Base-by-base conservation (phyloP, 2,797 vertebrate genomes). In the Anisognathus igniventris region DNA sequence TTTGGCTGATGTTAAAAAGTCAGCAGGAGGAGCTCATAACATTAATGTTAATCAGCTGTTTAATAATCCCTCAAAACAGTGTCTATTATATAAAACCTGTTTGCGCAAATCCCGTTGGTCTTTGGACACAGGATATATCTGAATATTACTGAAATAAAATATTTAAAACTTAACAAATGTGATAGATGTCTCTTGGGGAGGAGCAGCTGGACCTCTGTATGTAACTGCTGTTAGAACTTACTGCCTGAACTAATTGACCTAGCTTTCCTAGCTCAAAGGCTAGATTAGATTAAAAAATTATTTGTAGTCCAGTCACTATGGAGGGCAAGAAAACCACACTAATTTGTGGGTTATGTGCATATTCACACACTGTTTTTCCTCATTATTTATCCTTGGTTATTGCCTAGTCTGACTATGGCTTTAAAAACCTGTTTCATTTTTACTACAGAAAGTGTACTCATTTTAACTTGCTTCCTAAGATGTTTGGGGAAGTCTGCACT, bases 21-120 rank as follows among this genome's bases (percentile, higher is more conserved):
- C 83, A 92, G 22, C 56, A 79, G 60, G 67, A 95, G 45, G 16
- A 85, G 9, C 35, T 87, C 58, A 74, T 64, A 81, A 84, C 28
- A 71, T 76, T 79, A 93, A 85, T 77, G 88, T 94, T 87, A 86
- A 90, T 88, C 18, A 42, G 15, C 90, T 82, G 11, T 70, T 93
- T 82, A 95, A 84, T 84, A 92, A 88, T 74, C 77, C 39, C 92
- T 85, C 24, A 87, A 84, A 93, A 93, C 13, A 19, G 3, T 64
- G 8, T 22, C 11, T 95, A 27, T 91, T 33, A 67, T 33, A 67
- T 47, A 73, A 90, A 95, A 91, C 9, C 45, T 89, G 11, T 73
- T 95, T 94, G 27, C 60, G 76, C 33, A 92, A 76, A 94, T 79
- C 22, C 45, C 6, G 7, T 70, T 81, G 42, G 30, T 64, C 24